Evolutionary conservation across 2,113 vertebrate genomes (phyloP).

Genomic region (Pelecanus crispus): DNA sequence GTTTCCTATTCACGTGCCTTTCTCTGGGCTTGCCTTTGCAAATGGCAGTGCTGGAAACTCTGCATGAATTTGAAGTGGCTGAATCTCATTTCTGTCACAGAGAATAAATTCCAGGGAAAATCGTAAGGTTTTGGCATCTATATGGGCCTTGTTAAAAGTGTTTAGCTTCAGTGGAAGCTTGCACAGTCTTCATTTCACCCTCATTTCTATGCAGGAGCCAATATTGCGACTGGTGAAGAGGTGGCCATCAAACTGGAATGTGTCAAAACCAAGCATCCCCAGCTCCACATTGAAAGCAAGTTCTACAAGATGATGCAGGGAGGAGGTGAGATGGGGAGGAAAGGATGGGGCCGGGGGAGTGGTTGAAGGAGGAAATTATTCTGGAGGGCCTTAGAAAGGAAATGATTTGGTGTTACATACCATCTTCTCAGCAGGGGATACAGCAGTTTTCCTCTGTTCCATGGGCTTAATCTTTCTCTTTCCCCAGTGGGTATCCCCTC

Average conservation of each 20-base stretch:
- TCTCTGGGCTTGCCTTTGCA: not conserved
- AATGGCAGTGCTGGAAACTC: not conserved
- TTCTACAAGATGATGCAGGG: conserved; percentile 99
- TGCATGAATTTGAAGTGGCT: not conserved
- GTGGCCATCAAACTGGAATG: conserved; percentile 98
- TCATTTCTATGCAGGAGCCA: conserved; percentile 81
- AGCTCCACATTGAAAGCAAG: conserved; percentile 98
- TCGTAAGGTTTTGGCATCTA: not conserved
- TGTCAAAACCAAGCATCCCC: conserved; percentile 97
- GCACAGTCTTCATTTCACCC: not conserved
- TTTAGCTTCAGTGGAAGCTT: not conserved
- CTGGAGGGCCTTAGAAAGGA: not conserved
- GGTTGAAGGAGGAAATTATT: not conserved
- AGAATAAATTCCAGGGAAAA: not conserved
- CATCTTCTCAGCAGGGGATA: not conserved
- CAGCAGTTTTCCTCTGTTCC: not conserved
- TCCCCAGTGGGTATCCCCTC: conserved; percentile 91
- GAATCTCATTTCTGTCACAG: not conserved
- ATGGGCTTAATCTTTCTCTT: not conserved
- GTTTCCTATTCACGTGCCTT: not conserved
- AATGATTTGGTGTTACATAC: not conserved
- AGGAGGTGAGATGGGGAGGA: conserved; percentile 80
- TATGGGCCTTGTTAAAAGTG: not conserved
- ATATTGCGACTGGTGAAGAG: conserved; percentile 95
- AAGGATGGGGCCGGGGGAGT: not conserved